These are phyloP conservation scores for Beris chalybata DNA, from an alignment of 2,888 invertebrate genomes.

Conservation along the genomic window DNA sequence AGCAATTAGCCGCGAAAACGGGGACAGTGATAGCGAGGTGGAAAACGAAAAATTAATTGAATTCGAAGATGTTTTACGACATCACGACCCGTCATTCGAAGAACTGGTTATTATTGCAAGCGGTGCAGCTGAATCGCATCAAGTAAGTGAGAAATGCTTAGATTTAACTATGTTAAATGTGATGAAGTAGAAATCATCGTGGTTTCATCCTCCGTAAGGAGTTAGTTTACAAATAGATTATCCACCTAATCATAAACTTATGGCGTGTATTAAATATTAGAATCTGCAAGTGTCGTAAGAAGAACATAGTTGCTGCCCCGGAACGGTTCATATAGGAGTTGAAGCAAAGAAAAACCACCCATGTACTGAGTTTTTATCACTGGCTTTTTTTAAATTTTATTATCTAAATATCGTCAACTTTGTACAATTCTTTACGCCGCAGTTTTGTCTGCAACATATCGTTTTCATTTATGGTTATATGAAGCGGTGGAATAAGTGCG, in stretches of 20 bases:
- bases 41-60: constrained; percentile 88
- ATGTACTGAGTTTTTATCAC: too few species aligned
- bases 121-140: constrained; percentile 72
- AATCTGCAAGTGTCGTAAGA: too few species aligned
- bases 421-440: constrained; percentile 61
- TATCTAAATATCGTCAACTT: constrained; percentile 37
- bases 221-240: too few species aligned
- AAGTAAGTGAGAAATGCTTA: constrained; percentile 45
- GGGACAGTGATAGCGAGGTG: constrained; percentile 89
- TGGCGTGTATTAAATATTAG: too few species aligned
- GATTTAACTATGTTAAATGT: neutral
- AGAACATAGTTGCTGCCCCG: too few species aligned
- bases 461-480: constrained; percentile 60
- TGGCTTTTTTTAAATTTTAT: neutral
- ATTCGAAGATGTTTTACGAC: constrained; percentile 79
- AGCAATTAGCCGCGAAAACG: constrained; percentile 73
- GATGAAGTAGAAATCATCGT: too few species aligned
- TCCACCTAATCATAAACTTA: too few species aligned
- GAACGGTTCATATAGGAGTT: too few species aligned
- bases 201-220: too few species aligned
- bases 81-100: constrained; percentile 75
- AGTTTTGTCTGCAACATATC: constrained; percentile 62
- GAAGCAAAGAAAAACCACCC: too few species aligned
- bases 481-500: constrained; percentile 69
- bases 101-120: constrained; percentile 56